Conservation (phyloP, 2,113 vertebrate species). For the Candoia aspera region DNA sequence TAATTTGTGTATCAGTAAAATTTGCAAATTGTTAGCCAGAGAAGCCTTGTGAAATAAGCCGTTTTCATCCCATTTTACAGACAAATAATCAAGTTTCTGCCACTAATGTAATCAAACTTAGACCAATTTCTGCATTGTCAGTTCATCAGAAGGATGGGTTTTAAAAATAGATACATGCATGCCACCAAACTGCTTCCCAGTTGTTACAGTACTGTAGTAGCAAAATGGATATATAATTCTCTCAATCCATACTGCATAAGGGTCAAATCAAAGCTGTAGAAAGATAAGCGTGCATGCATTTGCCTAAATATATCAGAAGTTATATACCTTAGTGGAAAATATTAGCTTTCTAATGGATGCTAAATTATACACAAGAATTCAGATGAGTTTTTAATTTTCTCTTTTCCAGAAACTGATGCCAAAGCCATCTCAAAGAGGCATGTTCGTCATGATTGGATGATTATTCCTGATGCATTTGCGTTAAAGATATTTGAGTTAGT, state of each 20-base stretch:
- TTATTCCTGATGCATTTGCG: conserved; percentile 53
- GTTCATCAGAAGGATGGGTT: neutral
- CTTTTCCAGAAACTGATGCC: conserved; percentile 61
- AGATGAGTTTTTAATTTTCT: neutral
- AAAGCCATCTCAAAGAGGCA: conserved; percentile 58
- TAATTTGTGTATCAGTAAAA: neutral
- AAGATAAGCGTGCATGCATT: neutral
- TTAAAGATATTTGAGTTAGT: conserved; percentile 51
- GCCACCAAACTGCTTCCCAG: neutral
- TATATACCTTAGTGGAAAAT: neutral
- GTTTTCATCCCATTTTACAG: neutral
- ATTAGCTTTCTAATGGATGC: neutral
- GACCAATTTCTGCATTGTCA: no score
- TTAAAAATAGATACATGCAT: neutral
- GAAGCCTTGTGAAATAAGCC: neutral
- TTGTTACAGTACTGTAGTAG: neutral
- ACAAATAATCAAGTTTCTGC: no score
- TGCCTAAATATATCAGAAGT: neutral
- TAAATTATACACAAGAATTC: neutral
- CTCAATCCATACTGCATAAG: neutral
- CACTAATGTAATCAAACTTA: no score
- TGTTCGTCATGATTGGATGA: conserved; percentile 60
- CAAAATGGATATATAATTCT: neutral
- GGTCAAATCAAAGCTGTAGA: neutral
- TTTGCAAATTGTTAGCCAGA: neutral